Evolutionary conservation across 2,888 invertebrate genomes (phyloP), one percentile per base, ranked within the genome.

Genomic region (Chloromyia formosa): DNA sequence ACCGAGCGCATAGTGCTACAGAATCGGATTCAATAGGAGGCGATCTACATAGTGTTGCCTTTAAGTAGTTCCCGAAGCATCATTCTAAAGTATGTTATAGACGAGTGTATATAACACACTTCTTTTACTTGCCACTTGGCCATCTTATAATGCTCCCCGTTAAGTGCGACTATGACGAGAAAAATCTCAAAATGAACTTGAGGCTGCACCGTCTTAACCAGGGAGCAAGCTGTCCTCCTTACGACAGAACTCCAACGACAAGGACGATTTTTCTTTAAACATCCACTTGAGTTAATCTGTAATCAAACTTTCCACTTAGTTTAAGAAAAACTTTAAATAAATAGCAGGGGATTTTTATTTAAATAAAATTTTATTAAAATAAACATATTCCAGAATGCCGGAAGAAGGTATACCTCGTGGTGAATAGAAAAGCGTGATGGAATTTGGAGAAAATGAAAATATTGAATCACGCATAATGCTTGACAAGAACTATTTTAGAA

Each of bases 271-370:
- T 35, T 69, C 56, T 69, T 69, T 69, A 27, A 53, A 56, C 69
- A 69, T 69, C 27, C 69, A 56, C 69, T 69, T 69, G 69, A 69
- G 56, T 69, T 69, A 69, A 69, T 56, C 56, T 56, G 69, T 69
- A 69, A 69, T 69, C 69, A 69, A 69, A 69, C 69, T 69, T 69
- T 69, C 69, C 69, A 69, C 69, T 69, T 69, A 54, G 54, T 53
- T 69, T 69, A 27, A 69, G 54, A n/a, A 69, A 69, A 69, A 69
- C 69, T 69, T 69, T 69, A 69, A 69, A 69, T 69, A 54, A 56
- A 69, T 12, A 42, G 42, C 42, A 12, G 12, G 42, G 42, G n/a
- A n/a, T n/a, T n/a, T n/a, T n/a, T n/a, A n/a, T n/a, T n/a, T n/a
- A n/a, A n/a, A n/a, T n/a, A n/a, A n/a, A n/a, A n/a, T n/a, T n/a